A percentile compares a stretch with the other conserved stretches of the same genome.
These are phyloP conservation scores for Campaea margaritaria DNA, from an alignment of 2,888 invertebrate species.

Conservation along the genomic window DNA sequence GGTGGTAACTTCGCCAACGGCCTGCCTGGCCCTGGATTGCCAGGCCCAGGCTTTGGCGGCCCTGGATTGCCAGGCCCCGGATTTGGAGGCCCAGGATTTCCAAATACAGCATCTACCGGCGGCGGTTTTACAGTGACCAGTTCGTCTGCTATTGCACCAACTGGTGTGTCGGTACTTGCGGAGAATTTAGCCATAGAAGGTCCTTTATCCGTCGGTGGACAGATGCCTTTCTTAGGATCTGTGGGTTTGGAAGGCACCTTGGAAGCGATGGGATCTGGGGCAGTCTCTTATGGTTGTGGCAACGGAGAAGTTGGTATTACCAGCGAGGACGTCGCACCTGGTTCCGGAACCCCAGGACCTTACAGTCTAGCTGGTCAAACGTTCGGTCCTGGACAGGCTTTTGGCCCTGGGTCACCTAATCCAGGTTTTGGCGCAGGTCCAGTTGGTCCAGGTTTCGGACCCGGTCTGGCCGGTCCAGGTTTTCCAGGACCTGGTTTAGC, in stretches of 20 bases:
- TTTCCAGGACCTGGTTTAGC: not conserved
- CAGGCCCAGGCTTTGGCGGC: not conserved
- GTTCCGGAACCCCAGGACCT: constrained; percentile 11
- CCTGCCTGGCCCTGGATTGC: not conserved
- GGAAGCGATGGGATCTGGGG: constrained; percentile 39
- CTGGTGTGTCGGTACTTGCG: constrained; percentile 45
- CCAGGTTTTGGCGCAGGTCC: constrained; percentile 3
- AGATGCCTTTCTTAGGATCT: constrained; percentile 46
- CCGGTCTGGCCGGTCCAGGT: not conserved
- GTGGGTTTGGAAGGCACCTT: constrained; percentile 44
- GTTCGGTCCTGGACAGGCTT: not conserved
- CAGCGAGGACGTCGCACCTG: constrained; percentile 19
- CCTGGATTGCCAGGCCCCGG: not conserved
- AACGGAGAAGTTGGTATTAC: constrained; percentile 39
- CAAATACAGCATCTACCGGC: constrained; percentile 17
- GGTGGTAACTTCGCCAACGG: constrained; percentile 10
- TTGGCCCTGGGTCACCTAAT: not conserved
- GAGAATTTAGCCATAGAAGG: constrained; percentile 50
- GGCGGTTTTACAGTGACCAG: constrained; percentile 42
- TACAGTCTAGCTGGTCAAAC: constrained; percentile 22
- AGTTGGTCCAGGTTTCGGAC: not conserved
- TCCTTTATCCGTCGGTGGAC: constrained; percentile 41
- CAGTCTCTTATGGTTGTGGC: constrained; percentile 46
- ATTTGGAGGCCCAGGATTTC: not conserved
- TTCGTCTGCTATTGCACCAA: constrained; percentile 43